Evolutionary conservation across 2,797 vertebrate species (phyloP).

Genomic region (Syngnathus rostellatus): DNA sequence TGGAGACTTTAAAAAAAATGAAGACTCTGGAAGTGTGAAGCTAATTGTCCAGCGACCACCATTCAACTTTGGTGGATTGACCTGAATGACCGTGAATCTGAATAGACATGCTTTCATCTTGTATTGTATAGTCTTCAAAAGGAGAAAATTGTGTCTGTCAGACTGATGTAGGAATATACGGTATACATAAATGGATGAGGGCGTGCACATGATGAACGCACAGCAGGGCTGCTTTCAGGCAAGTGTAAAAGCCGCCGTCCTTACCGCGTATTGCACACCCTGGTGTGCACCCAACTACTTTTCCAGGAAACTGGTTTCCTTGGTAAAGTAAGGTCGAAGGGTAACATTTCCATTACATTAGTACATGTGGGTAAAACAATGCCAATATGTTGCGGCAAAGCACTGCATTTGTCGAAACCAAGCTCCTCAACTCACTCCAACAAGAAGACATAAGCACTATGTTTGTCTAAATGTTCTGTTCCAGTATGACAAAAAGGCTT

Average conservation of each 20-base stretch:
- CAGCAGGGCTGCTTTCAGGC: neutral
- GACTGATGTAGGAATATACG: neutral
- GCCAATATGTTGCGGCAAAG: no score
- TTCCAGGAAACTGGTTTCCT: neutral
- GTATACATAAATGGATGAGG: neutral
- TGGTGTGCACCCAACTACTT: neutral
- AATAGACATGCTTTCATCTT: neutral
- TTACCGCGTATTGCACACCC: no score
- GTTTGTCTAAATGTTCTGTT: no score
- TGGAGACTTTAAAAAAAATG: no score
- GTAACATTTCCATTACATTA: no score
- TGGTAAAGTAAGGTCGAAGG: neutral
- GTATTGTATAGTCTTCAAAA: neutral
- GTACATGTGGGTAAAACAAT: no score
- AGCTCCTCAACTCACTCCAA: no score
- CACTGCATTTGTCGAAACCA: no score
- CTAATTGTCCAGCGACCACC: no score
- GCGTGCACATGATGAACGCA: neutral
- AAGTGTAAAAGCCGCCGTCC: neutral
- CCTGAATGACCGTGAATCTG: neutral
- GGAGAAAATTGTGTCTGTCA: neutral
- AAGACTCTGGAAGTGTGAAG: no score
- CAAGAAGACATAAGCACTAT: no score
- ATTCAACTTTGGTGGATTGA: neutral
- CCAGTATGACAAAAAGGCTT: no score